Percentiles rank a stretch among this genome's conserved stretches.
Evolutionary conservation across 2,113 vertebrate species (phyloP).

Genomic region (Cyanoliseus patagonus): DNA sequence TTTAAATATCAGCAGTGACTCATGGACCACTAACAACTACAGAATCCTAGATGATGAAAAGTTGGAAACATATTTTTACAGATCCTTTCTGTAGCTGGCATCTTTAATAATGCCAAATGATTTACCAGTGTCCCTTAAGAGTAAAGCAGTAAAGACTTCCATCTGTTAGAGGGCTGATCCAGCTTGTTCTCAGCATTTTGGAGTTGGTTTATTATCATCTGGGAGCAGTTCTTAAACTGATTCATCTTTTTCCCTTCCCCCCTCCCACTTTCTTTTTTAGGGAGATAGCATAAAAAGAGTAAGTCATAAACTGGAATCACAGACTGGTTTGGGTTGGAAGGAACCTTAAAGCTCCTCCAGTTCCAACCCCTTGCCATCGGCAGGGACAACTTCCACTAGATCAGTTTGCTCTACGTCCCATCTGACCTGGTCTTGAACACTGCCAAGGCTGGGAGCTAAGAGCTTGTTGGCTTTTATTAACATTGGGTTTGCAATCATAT

Average conservation of each 20-base stretch:
- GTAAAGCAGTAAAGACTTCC: constrained; percentile 7
- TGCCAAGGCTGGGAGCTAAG: not conserved
- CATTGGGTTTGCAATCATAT: not conserved
- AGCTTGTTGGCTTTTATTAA: not conserved
- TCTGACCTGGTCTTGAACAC: not conserved
- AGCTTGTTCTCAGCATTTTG: constrained; percentile 22
- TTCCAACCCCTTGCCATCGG: not conserved
- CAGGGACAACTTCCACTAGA: not conserved
- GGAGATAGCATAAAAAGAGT: not conserved
- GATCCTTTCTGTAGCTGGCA: constrained; percentile 32
- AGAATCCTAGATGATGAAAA: constrained; percentile 38
- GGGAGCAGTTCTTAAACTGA: not conserved
- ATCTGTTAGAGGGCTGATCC: not conserved
- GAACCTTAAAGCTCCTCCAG: not conserved
- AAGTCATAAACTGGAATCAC: not conserved
- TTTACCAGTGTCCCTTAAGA: constrained; percentile 17
- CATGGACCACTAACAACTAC: not conserved
- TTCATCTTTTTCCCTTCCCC: not conserved
- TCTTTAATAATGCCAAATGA: constrained; percentile 46
- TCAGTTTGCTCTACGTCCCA: not conserved
- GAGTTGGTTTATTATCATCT: constrained; percentile 14
- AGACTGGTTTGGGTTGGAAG: not conserved
- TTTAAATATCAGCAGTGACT: constrained; percentile 16
- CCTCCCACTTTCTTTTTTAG: not conserved
- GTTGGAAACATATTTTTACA: constrained; percentile 10